Evolutionary conservation across 2,797 vertebrate genomes (phyloP).

Genomic region (Aphelocoma californica): DNA sequence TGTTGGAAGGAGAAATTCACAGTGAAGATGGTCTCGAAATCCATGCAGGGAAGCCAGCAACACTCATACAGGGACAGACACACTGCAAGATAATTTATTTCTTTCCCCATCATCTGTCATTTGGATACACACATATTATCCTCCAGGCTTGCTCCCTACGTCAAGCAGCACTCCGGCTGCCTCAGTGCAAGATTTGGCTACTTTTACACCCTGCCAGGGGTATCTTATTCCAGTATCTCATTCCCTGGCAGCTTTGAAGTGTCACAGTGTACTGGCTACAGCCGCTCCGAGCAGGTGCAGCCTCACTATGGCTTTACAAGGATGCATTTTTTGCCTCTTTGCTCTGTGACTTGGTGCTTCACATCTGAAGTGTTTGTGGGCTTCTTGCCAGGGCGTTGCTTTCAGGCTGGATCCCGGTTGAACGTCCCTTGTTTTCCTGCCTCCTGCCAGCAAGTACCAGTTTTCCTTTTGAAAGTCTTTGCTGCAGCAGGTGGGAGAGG

Average conservation of each 20-base stretch:
- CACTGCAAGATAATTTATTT: not conserved
- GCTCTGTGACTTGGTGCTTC: slow-evolving; percentile 8
- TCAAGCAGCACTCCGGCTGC: not conserved
- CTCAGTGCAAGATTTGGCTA: not conserved
- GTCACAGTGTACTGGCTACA: not conserved
- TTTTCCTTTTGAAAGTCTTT: not conserved
- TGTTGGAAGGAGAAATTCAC: not conserved
- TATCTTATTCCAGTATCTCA: not conserved
- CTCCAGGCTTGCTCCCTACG: not conserved
- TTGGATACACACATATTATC: not conserved
- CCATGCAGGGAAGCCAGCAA: not conserved
- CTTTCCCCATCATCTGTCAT: not conserved
- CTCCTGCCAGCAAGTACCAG: slow-evolving; percentile 11
- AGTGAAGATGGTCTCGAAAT: not conserved
- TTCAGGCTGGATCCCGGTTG: not conserved
- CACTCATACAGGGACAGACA: not conserved
- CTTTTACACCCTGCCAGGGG: not conserved
- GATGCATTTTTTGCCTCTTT: slow-evolving; percentile 8
- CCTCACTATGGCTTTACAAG: not conserved
- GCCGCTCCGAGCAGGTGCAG: slow-evolving; percentile 13
- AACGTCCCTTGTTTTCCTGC: not conserved
- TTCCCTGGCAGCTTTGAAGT: slow-evolving; percentile 9
- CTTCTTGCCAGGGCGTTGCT: not conserved
- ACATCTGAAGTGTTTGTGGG: slow-evolving; percentile 10
- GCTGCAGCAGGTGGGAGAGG: not conserved